Evolutionary conservation across 2,797 vertebrate genomes (phyloP).

Genomic region (Macropus fuliginosus): DNA sequence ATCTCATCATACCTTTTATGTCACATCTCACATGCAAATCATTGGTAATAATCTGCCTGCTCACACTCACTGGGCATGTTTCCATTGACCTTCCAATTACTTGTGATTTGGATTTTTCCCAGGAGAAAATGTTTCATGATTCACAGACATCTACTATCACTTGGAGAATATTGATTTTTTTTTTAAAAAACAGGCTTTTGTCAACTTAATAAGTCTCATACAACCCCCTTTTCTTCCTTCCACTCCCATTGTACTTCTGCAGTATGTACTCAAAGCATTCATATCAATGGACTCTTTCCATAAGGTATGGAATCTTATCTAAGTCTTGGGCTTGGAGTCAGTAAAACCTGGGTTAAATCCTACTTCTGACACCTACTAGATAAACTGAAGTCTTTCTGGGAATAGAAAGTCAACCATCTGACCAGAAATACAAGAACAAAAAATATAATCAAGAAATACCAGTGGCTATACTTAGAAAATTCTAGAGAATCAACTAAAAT

Average conservation of each 20-base stretch:
- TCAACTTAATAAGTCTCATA: background rate
- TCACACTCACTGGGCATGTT: background rate
- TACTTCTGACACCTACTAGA: background rate
- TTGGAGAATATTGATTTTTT: background rate
- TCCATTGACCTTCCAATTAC: background rate
- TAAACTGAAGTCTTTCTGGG: background rate
- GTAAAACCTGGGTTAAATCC: background rate
- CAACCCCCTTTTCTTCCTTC: background rate
- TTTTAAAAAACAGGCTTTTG: background rate
- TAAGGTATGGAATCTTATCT: background rate
- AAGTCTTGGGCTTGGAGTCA: background rate
- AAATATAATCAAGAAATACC: background rate
- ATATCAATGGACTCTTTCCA: background rate
- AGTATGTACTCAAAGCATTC: background rate
- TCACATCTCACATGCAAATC: background rate
- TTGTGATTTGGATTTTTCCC: background rate
- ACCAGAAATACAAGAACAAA: background rate
- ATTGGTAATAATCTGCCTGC: background rate
- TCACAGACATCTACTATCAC: background rate
- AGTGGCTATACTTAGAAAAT: background rate
- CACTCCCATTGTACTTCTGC: background rate
- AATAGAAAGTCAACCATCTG: background rate
- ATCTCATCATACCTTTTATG: background rate
- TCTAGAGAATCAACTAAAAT: background rate
- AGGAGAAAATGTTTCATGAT: background rate